Conservation (phyloP, 2,797 vertebrate species). For the Tokudaia tokunoshimensis region DNA sequence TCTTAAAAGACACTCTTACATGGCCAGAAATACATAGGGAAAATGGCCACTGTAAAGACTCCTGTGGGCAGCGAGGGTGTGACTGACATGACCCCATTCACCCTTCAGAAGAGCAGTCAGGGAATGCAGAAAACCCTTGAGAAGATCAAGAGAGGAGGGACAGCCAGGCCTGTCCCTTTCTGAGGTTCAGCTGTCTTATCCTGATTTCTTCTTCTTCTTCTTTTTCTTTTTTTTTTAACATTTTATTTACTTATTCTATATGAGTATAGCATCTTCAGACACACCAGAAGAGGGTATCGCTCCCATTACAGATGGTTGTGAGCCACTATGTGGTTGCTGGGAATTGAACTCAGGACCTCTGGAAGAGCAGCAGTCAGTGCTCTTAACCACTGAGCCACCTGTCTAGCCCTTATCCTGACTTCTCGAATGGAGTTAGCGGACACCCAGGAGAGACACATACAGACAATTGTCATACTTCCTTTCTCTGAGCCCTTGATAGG, state of each 20-base stretch:
- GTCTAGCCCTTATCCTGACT: background rate
- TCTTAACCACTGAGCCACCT: too few relatives aligned
- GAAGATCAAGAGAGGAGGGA: background rate
- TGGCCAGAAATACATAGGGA: background rate
- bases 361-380: too few relatives aligned
- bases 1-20: conserved; percentile 7
- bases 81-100: background rate
- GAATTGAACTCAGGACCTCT: too few relatives aligned
- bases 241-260: background rate
- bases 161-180: background rate
- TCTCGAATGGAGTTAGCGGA: background rate
- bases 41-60: background rate
- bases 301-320: too few relatives aligned
- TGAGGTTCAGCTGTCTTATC: background rate
- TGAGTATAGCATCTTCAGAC: too few relatives aligned
- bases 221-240: background rate
- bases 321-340: too few relatives aligned
- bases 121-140: background rate
- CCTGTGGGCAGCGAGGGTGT: background rate
- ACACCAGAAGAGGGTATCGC: too few relatives aligned
- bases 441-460: background rate
- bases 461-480: background rate
- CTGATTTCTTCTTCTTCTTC: background rate
- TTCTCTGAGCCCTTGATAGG: background rate
- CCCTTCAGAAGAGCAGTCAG: background rate